Evolutionary conservation across 2,888 invertebrate genomes (phyloP).

Genomic region (Ectropis crepuscularia): DNA sequence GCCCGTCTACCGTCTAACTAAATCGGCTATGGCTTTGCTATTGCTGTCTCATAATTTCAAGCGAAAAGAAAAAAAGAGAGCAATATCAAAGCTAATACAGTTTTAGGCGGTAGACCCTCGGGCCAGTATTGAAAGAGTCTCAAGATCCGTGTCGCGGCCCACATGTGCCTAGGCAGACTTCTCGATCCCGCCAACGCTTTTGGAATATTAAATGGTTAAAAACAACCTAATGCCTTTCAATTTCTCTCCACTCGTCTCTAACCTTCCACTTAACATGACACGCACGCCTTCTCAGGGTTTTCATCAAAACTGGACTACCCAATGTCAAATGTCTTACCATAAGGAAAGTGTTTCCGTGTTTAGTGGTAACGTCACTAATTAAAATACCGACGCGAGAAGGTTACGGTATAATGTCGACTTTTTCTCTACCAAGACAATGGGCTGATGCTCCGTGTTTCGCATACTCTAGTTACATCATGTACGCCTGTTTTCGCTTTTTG

Average conservation of each 20-base stretch:
- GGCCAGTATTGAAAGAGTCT: slow-evolving; percentile 51
- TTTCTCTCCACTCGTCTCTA: slow-evolving; percentile 61
- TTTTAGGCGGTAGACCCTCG: too few relatives aligned
- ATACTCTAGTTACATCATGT: slow-evolving; percentile 24
- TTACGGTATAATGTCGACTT: slow-evolving; percentile 26
- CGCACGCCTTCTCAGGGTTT: slow-evolving; percentile 49
- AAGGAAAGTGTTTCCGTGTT: slow-evolving; percentile 47
- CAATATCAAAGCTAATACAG: too few relatives aligned
- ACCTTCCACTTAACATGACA: slow-evolving; percentile 57
- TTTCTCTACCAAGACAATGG: slow-evolving; percentile 26
- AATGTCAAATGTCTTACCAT: slow-evolving; percentile 46
- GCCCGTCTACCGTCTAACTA: too few relatives aligned
- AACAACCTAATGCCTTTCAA: slow-evolving; percentile 64
- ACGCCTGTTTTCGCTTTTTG: slow-evolving; percentile 19
- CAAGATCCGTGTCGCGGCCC: slow-evolving; percentile 73
- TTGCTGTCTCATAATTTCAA: too few relatives aligned
- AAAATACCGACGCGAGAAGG: slow-evolving; percentile 21
- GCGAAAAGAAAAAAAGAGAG: too few relatives aligned
- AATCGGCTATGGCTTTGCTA: too few relatives aligned
- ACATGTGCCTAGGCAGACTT: slow-evolving; percentile 64
- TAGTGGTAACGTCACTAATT: slow-evolving; percentile 34
- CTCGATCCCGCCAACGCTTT: slow-evolving; percentile 69
- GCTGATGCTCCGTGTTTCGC: slow-evolving; percentile 22
- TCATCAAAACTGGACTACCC: slow-evolving; percentile 49
- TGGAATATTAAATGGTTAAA: slow-evolving; percentile 72